These are phyloP conservation scores for Lampris incognitus DNA, from an alignment of 2,113 vertebrate species.

Conservation along the genomic window DNA sequence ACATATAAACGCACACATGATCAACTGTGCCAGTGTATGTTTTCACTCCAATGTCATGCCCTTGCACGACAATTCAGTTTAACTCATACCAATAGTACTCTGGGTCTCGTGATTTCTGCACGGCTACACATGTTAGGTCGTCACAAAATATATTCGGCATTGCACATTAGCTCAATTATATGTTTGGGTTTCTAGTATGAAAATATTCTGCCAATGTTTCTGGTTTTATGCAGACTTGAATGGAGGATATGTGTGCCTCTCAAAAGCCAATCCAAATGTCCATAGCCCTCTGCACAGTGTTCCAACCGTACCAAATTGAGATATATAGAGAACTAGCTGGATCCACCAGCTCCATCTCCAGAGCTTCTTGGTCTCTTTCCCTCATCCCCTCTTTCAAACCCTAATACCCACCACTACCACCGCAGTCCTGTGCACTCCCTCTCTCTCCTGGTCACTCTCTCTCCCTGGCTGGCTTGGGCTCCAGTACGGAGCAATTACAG, in stretches of 20 bases:
- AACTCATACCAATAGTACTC: not conserved
- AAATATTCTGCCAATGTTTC: conserved; percentile 33
- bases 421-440: conserved; percentile 1
- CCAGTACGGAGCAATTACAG: conserved; percentile 79
- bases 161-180: not conserved
- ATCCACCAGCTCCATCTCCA: conserved; percentile 33
- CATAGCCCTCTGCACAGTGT: conserved; percentile 49
- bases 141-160: conserved; percentile 7
- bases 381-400: conserved; percentile 43
- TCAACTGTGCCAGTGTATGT: not conserved
- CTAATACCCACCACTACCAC: conserved; percentile 57
- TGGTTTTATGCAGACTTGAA: conserved; percentile 15
- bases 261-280: conserved; percentile 39
- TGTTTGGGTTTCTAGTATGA: conserved; percentile 34
- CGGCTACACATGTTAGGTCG: not conserved
- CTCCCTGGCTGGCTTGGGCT: conserved; percentile 54
- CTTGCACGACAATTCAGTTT: not conserved
- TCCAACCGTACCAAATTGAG: conserved; percentile 44
- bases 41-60: conserved; percentile 22
- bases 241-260: conserved; percentile 14
- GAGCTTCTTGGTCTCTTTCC: conserved; percentile 30
- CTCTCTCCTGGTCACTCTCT: conserved; percentile 17
- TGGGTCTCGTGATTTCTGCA: not conserved
- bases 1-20: conserved; percentile 23
- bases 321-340: conserved; percentile 44